Evolutionary conservation across 2,797 vertebrate genomes (phyloP).

Genomic region (Steatocranus sp.): DNA sequence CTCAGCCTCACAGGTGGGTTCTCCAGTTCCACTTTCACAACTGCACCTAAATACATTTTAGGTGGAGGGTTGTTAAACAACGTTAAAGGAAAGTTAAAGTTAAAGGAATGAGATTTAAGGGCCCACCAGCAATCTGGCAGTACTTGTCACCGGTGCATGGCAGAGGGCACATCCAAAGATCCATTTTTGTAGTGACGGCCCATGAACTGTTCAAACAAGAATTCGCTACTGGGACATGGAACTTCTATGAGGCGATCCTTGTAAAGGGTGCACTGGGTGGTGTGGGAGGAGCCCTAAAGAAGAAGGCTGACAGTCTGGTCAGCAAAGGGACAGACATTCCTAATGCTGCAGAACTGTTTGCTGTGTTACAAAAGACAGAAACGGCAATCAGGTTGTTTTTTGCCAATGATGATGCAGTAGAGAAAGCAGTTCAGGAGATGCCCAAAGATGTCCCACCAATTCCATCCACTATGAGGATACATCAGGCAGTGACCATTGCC

Average conservation of each 20-base stretch:
- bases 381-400: background rate
- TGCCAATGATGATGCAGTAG: background rate
- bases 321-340: background rate
- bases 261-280: background rate
- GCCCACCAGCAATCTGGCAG: background rate
- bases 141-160: background rate
- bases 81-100: background rate
- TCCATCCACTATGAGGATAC: background rate
- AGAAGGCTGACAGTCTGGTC: background rate
- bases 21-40: background rate
- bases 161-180: background rate
- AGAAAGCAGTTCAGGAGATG: background rate
- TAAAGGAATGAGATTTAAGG: background rate
- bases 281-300: background rate
- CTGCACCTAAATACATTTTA: background rate
- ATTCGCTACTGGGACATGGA: background rate
- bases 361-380: background rate
- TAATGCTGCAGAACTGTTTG: background rate
- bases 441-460: background rate
- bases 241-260: background rate
- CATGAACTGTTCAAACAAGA: background rate
- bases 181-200: background rate
- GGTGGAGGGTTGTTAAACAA: background rate
- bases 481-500: background rate
- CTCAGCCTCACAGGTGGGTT: background rate